Evolutionary conservation across 2,113 vertebrate genomes (phyloP).

Genomic region (Corynorhinus townsendii): DNA sequence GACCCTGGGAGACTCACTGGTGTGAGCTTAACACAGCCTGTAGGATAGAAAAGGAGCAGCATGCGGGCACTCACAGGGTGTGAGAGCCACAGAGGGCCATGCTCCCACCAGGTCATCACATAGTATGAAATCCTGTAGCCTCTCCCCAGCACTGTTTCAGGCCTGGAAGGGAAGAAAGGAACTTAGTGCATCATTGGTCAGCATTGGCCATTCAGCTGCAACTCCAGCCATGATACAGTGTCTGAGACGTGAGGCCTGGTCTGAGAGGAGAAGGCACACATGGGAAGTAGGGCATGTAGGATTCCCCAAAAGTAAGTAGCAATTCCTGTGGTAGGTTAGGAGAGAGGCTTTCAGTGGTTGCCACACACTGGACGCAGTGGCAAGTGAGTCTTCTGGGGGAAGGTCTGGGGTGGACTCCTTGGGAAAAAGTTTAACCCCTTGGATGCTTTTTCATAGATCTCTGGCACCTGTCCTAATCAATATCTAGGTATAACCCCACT

Average conservation of each 20-base stretch:
- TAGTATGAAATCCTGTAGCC: not conserved
- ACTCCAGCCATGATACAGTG: not conserved
- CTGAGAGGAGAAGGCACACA: rapidly evolving
- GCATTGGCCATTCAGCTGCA: not conserved
- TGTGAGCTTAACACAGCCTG: not conserved
- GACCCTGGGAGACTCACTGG: not conserved
- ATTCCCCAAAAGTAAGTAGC: not conserved
- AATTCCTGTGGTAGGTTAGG: not conserved
- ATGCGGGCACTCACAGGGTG: not conserved
- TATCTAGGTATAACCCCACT: not conserved
- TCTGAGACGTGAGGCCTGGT: not conserved
- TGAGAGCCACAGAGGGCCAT: no score
- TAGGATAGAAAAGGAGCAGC: not conserved
- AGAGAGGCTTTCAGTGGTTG: not conserved
- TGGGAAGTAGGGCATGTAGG: not conserved
- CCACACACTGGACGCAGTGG: not conserved
- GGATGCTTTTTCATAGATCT: not conserved
- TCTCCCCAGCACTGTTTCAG: not conserved
- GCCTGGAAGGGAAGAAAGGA: not conserved
- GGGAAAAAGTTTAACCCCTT: not conserved
- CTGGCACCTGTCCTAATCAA: not conserved
- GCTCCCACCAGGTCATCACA: rapidly evolving
- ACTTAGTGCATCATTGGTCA: rapidly evolving
- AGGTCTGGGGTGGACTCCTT: no score
- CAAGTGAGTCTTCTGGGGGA: not conserved